Conservation (phyloP, 1,140 invertebrate species). For the Camponotus floridanus region DNA sequence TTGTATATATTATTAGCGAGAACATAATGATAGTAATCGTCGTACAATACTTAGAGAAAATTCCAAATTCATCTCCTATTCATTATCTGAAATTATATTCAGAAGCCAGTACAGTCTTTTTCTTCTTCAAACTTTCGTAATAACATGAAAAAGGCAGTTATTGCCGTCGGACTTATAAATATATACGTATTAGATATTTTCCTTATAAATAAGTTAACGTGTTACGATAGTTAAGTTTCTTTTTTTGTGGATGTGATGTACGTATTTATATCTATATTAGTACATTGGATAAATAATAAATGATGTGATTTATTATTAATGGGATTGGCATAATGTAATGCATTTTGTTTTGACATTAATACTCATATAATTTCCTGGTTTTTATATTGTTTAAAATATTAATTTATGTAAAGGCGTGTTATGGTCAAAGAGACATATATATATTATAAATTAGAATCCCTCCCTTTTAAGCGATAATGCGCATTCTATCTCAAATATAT, state of each 20-base stretch:
- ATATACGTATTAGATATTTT: background rate
- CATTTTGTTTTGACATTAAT: constrained; percentile 71
- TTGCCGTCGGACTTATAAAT: constrained; percentile 20
- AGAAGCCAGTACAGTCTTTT: background rate
- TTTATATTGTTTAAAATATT: constrained; percentile 51
- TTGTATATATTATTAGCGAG: constrained; percentile 32
- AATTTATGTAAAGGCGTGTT: constrained; percentile 44
- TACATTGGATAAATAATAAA: constrained; percentile 7
- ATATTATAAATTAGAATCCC: constrained; percentile 54
- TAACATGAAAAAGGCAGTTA: background rate
- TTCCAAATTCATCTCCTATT: background rate
- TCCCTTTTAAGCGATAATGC: constrained; percentile 52
- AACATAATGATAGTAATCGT: background rate
- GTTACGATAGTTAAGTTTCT: constrained; percentile 30
- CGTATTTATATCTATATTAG: constrained; percentile 30
- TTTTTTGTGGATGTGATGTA: constrained; percentile 17
- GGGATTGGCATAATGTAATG: constrained; percentile 52
- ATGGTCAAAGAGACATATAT: constrained; percentile 25
- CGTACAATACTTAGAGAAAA: constrained; percentile 3
- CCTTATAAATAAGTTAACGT: constrained; percentile 36
- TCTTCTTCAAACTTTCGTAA: background rate
- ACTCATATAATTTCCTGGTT: constrained; percentile 60
- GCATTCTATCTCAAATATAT: constrained; percentile 62
- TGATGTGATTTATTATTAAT: constrained; percentile 23
- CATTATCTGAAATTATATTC: constrained; percentile 23